phyloP scores from a whole-genome alignment of 2,888 invertebrate genomes.

The Habrosyne pyritoides region DNA sequence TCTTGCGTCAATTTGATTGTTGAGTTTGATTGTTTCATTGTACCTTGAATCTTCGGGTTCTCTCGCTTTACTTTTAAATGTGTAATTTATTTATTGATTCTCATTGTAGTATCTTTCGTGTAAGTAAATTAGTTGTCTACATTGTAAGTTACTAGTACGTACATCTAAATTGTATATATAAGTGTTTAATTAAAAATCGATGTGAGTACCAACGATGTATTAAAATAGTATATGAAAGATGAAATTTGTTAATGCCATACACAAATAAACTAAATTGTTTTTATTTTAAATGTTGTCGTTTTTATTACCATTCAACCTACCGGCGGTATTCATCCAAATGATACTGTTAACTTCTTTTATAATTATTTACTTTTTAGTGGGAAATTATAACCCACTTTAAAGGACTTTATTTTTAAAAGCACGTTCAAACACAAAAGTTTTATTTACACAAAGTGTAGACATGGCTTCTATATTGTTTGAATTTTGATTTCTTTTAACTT shows the following conservation, averaged over 20 bases:
- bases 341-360: conserved; percentile 6
- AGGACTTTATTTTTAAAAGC: background rate
- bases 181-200: conserved; percentile 68
- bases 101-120: conserved; percentile 56
- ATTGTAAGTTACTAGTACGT: conserved; percentile 59
- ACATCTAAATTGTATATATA: conserved; percentile 70
- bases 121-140: conserved; percentile 67
- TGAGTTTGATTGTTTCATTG: conserved; percentile 65
- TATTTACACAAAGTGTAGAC: background rate
- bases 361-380: too few relatives aligned
- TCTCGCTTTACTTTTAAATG: conserved; percentile 45
- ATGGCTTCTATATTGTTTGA: background rate
- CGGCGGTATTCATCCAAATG: background rate
- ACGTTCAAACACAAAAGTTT: background rate
- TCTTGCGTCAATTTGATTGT: conserved; percentile 42
- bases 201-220: conserved; percentile 81
- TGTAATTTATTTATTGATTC: conserved; percentile 75
- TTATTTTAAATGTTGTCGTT: conserved; percentile 68
- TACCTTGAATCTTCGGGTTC: conserved; percentile 32
- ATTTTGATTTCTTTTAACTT: background rate
- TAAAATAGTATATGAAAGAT: conserved; percentile 58
- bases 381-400: background rate
- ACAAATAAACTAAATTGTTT: conserved; percentile 79
- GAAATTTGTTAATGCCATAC: conserved; percentile 79
- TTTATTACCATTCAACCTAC: conserved; percentile 19